These are phyloP conservation scores for Forbesichthys papilliferus DNA, from an alignment of 2,113 vertebrate genomes.

Conservation along the genomic window DNA sequence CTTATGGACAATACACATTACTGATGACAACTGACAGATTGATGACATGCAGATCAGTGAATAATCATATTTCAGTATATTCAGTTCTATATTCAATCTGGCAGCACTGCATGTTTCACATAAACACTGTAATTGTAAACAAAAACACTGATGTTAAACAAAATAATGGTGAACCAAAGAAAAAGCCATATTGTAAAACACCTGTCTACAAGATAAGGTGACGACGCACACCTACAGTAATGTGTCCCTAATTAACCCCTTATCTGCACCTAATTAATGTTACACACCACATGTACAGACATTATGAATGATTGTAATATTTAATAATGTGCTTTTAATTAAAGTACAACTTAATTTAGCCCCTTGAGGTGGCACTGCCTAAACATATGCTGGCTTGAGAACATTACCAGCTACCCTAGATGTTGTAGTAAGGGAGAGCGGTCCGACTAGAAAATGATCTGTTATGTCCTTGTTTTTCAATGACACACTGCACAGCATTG, in stretches of 20 bases:
- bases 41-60: too few relatives aligned
- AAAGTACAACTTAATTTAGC: slow-evolving; percentile 15
- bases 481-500: too few relatives aligned
- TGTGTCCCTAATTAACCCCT: slow-evolving; percentile 2
- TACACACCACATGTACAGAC: slow-evolving; percentile 4
- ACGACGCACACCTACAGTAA: too few relatives aligned
- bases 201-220: background rate
- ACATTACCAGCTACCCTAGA: slow-evolving; percentile 19
- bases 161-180: background rate
- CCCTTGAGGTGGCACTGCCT: slow-evolving; percentile 16
- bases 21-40: too few relatives aligned
- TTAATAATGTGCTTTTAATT: slow-evolving; percentile 33
- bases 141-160: too few relatives aligned
- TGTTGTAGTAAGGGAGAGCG: slow-evolving; percentile 12
- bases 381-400: slow-evolving; percentile 25
- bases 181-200: background rate
- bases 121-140: too few relatives aligned
- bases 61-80: too few relatives aligned
- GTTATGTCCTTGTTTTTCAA: background rate
- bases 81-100: too few relatives aligned
- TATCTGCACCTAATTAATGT: slow-evolving; percentile 7
- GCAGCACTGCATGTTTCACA: too few relatives aligned
- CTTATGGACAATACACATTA: too few relatives aligned
- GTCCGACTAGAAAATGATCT: background rate
- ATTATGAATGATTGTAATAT: slow-evolving; percentile 34